Evolutionary conservation across 1,140 invertebrate species (phyloP).

Genomic region (Goniozus legneri): DNA sequence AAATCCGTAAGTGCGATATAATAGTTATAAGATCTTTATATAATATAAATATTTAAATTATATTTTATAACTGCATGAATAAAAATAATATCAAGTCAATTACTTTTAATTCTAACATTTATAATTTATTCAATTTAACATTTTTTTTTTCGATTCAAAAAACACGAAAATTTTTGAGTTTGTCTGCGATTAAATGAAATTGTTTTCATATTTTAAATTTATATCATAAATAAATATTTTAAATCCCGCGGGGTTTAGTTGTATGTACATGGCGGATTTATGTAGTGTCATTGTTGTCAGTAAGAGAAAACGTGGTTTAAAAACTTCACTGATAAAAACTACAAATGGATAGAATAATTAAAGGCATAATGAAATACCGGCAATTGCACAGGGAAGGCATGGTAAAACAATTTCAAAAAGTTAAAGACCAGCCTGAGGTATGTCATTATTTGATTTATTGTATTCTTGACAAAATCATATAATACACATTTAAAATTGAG

Average conservation of each 20-base stretch:
- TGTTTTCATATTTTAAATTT: no score
- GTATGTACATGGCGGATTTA: constrained; percentile 24
- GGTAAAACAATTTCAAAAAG: constrained; percentile 86
- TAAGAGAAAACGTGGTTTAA: constrained; percentile 8
- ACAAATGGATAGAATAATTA: constrained; percentile 83
- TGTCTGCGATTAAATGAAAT: no score
- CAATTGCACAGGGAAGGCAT: constrained; percentile 75
- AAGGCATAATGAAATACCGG: constrained; percentile 85
- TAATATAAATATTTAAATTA: background rate
- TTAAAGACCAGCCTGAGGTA: constrained; percentile 83
- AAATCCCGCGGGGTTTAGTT: constrained; percentile 17
- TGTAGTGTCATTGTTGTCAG: constrained; percentile 22
- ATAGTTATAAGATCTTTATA: no score
- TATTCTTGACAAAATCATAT: no score
- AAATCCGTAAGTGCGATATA: no score
- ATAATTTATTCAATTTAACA: no score
- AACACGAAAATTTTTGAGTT: no score
- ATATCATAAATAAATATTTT: background rate
- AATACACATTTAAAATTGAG: no score
- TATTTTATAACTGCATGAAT: background rate
- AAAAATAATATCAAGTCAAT: no score
- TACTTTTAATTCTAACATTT: no score
- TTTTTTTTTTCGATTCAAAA: no score
- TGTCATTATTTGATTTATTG: no score
- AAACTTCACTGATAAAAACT: constrained; percentile 5